Evolutionary conservation across 2,113 vertebrate species (phyloP), one percentile per base, ranked within the genome.

Genomic region (Uropsilus gracilis): DNA sequence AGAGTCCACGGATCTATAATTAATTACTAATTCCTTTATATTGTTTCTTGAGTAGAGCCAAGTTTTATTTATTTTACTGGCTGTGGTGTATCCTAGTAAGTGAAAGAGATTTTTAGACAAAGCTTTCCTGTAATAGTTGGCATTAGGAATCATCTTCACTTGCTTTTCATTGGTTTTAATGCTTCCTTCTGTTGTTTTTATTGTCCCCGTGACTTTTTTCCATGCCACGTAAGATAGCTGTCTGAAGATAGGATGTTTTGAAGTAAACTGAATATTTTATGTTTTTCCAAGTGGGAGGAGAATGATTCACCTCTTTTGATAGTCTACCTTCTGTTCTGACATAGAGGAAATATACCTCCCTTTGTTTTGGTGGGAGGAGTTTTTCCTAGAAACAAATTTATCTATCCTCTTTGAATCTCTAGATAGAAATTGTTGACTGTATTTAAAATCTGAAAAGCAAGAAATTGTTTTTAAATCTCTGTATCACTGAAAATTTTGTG

Each of bases 341-440:
- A 61, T 63, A 75, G n/a, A 76, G 42, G 46, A 96, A 94, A 50
- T 17, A 42, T 77, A 39, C 10, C 34, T 73, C 16, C 34, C 44
- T 90, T 87, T 84, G 14, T 73, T 85, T 86, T 37, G 11, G 44
- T 28, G 22, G 28, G 3, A 72, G 20, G 77, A 3, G 0, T 73
- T 92, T 91, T 83, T 73, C 26, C 26, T 84, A 44, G n/a, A 94
- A 90, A 84, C 20, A 66, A 32, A 34, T 57, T 39, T 87, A 72
- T 26, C 53, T 75, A 24, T 46, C 20, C 46, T 55, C 39, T 85
- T 39, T n/a, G 28, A 94, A 68, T 10, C 10, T 69, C 46, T 13
- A 80, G 32, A 48, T 84, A 84, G 48, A 61, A 92, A 89, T 28
- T 73, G 12, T 30, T 26, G 73, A 34, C 16, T 80, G 50, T 64